phyloP scores from a whole-genome alignment of 2,888 invertebrate species.

The Caenorhabditis zanzibari region DNA sequence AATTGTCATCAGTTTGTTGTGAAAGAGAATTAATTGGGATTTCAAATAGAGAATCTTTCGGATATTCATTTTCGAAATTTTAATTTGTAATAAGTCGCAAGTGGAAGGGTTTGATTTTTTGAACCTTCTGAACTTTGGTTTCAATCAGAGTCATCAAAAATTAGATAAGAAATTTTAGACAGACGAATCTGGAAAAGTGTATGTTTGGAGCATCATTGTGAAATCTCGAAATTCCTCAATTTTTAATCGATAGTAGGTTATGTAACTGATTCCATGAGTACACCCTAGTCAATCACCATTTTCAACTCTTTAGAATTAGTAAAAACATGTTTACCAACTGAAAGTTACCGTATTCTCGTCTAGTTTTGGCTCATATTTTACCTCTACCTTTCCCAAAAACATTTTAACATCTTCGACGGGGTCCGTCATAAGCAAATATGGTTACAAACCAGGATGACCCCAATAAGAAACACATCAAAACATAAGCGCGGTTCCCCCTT shows the following conservation, averaged over 20 bases:
- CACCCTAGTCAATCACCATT: too few relatives aligned
- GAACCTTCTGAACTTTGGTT: neutral
- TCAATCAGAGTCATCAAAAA: neutral
- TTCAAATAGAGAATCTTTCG: too few relatives aligned
- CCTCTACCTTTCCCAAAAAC: neutral
- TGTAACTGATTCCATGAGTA: too few relatives aligned
- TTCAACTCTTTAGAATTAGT: neutral
- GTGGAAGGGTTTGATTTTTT: neutral
- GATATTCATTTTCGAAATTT: too few relatives aligned
- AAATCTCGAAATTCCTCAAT: too few relatives aligned
- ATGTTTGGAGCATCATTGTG: too few relatives aligned
- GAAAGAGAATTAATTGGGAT: neutral
- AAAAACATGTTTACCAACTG: slow-evolving; percentile 16
- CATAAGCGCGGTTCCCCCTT: neutral
- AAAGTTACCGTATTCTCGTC: slow-evolving; percentile 12
- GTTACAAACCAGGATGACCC: slow-evolving; percentile 10
- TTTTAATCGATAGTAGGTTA: too few relatives aligned
- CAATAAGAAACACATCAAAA: slow-evolving; percentile 26
- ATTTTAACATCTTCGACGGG: slow-evolving; percentile 17
- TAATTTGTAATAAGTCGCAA: too few relatives aligned
- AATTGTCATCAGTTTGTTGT: slow-evolving; percentile 14
- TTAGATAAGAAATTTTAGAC: neutral
- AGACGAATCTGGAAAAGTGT: too few relatives aligned
- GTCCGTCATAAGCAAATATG: slow-evolving; percentile 25
- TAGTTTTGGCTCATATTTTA: neutral